phyloP scores from a whole-genome alignment of 2,888 invertebrate genomes.

The Phengaris arion region DNA sequence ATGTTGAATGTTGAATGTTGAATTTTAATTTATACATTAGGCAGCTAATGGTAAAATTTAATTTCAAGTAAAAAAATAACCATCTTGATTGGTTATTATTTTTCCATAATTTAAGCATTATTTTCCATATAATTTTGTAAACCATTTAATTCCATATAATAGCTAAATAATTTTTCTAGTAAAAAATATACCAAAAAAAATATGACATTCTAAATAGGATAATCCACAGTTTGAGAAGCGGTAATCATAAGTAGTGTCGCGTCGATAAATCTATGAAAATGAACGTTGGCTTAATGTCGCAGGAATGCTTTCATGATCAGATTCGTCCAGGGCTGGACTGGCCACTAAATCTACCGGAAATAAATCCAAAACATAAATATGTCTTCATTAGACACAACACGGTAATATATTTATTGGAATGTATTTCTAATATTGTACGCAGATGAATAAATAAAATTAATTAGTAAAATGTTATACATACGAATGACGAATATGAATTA shows the following conservation, averaged over 20 bases:
- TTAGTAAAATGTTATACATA: too few relatives aligned
- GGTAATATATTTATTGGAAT: constrained; percentile 17
- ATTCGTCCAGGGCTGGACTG: constrained; percentile 55
- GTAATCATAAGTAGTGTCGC: constrained; percentile 62
- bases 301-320: constrained; percentile 76
- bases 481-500: too few relatives aligned
- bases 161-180: too few relatives aligned
- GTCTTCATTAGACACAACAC: constrained; percentile 17
- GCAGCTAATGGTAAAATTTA: background rate
- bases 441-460: background rate
- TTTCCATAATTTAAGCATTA: too few relatives aligned
- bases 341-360: constrained; percentile 1
- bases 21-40: background rate
- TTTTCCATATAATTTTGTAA: too few relatives aligned
- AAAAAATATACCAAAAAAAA: too few relatives aligned
- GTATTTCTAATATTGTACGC: constrained; percentile 1
- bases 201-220: too few relatives aligned
- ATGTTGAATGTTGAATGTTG: background rate
- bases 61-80: too few relatives aligned
- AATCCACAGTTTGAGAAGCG: constrained; percentile 56
- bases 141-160: too few relatives aligned
- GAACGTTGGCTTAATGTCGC: constrained; percentile 66
- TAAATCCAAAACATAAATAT: constrained; percentile 20
- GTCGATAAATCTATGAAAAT: constrained; percentile 80
- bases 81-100: too few relatives aligned